These are phyloP conservation scores for Alethe castanea DNA, from an alignment of 2,113 vertebrate genomes.

Conservation along the genomic window DNA sequence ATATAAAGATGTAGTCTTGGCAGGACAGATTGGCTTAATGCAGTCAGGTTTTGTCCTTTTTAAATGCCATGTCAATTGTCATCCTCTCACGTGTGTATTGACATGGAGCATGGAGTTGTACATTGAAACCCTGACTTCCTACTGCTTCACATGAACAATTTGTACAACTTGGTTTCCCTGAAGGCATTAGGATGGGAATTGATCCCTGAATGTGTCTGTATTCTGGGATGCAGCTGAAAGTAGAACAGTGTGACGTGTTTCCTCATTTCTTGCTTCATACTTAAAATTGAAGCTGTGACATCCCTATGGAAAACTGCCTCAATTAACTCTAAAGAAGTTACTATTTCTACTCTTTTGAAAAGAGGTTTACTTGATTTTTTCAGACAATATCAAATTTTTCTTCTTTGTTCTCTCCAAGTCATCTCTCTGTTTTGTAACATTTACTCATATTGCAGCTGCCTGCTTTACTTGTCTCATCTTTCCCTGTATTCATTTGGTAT, in stretches of 20 bases:
- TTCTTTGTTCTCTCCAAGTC: neutral
- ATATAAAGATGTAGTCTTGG: neutral
- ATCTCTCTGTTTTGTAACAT: neutral
- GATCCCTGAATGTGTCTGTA: neutral
- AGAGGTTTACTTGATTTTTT: neutral
- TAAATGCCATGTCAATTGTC: neutral
- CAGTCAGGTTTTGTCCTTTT: neutral
- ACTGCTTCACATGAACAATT: neutral
- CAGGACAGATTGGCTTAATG: neutral
- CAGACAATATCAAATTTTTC: neutral
- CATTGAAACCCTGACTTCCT: neutral
- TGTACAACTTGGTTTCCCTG: neutral
- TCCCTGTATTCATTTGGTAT: neutral
- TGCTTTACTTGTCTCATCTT: neutral
- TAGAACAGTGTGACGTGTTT: neutral
- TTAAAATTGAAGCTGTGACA: neutral
- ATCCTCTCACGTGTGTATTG: neutral
- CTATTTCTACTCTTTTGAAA: neutral
- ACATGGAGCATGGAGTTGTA: neutral
- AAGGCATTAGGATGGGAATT: neutral
- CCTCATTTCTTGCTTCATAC: neutral
- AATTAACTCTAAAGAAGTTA: neutral
- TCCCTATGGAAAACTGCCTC: neutral
- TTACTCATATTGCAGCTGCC: neutral
- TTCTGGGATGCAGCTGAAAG: neutral